Evolutionary conservation across 92 coral and sea anemone species (phyloP).

Genomic region (Pocillopora meandrina): DNA sequence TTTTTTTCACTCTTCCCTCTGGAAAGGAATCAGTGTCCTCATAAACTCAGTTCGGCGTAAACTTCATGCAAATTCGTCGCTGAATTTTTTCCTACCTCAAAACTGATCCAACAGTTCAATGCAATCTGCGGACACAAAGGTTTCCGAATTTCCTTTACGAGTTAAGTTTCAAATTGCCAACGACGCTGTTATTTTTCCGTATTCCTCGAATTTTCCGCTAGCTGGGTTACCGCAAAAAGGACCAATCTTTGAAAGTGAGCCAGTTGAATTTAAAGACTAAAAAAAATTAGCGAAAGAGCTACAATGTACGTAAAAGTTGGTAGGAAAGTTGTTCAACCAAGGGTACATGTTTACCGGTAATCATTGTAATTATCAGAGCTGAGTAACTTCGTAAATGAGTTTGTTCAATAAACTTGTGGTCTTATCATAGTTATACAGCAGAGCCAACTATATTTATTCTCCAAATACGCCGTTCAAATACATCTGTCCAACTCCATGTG

Average conservation of each 20-base stretch:
- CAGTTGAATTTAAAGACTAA: neutral
- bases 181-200: neutral
- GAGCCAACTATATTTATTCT: slow-evolving; percentile 19
- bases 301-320: neutral
- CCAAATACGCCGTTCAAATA: slow-evolving; percentile 33
- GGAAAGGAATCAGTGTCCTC: too few relatives aligned
- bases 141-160: neutral
- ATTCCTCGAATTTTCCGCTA: neutral
- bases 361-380: slow-evolving; percentile 1
- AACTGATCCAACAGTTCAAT: too few relatives aligned
- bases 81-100: too few relatives aligned
- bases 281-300: neutral
- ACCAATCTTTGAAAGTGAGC: neutral
- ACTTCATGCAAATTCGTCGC: too few relatives aligned
- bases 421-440: slow-evolving; percentile 38
- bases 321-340: neutral
- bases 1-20: too few relatives aligned
- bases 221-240: neutral
- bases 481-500: neutral
- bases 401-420: slow-evolving; percentile 39
- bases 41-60: too few relatives aligned
- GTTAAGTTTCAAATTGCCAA: neutral
- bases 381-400: slow-evolving; percentile 3
- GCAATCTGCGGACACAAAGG: neutral
- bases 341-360: slow-evolving; percentile 9